Evolutionary conservation across 2,888 invertebrate species (phyloP).

Genomic region (Drosophila niveifrons): DNA sequence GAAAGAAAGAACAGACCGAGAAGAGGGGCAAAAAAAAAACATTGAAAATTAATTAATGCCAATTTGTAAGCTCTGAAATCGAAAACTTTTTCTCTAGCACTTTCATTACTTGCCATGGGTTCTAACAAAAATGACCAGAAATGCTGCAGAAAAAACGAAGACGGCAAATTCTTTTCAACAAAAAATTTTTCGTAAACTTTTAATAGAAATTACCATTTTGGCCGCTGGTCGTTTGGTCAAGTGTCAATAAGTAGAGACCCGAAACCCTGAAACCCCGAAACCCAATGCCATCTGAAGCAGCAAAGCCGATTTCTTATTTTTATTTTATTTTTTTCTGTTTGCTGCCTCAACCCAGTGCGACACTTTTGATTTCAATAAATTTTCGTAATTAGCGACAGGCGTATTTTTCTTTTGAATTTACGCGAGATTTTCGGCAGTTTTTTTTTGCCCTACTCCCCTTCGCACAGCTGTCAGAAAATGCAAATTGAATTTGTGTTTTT

Average conservation of each 20-base stretch:
- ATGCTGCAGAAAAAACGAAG: slow-evolving; percentile 14
- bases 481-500: slow-evolving; percentile 68
- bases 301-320: slow-evolving; percentile 50
- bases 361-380: slow-evolving; percentile 79
- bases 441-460: neutral
- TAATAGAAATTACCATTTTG: slow-evolving; percentile 78
- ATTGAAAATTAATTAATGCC: slow-evolving; percentile 78
- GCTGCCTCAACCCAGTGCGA: slow-evolving; percentile 39
- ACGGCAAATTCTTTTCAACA: slow-evolving; percentile 55
- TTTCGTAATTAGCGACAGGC: slow-evolving; percentile 76
- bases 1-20: slow-evolving; percentile 5
- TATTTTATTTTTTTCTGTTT: slow-evolving; percentile 21
- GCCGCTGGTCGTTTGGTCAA: slow-evolving; percentile 74
- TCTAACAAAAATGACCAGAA: slow-evolving; percentile 64
- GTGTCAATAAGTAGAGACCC: slow-evolving; percentile 71
- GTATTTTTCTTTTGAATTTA: slow-evolving; percentile 60
- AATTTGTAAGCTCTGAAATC: slow-evolving; percentile 76
- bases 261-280: slow-evolving; percentile 32
- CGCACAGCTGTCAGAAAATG: slow-evolving; percentile 60
- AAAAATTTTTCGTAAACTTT: slow-evolving; percentile 67
- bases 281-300: slow-evolving; percentile 32
- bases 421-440: slow-evolving; percentile 26
- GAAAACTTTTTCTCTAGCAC: slow-evolving; percentile 69
- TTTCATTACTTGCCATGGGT: slow-evolving; percentile 60
- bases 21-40: slow-evolving; percentile 49